phyloP scores from a whole-genome alignment of 2,888 invertebrate species.

The Eupeodes luniger region DNA sequence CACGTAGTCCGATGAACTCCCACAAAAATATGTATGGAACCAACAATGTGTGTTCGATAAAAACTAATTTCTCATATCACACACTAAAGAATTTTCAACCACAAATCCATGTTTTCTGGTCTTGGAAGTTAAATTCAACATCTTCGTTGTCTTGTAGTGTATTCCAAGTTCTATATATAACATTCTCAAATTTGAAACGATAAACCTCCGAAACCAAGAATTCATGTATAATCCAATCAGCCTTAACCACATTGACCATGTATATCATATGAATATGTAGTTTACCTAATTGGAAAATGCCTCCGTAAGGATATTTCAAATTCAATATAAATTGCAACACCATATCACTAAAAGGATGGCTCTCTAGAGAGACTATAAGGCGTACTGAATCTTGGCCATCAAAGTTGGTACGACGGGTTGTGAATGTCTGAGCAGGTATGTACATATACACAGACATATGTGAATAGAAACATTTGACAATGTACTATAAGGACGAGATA shows the following conservation, averaged over 20 bases:
- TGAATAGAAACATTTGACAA: constrained; percentile 35
- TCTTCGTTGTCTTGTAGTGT: not conserved
- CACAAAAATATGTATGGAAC: too few species aligned
- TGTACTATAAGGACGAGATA: constrained; percentile 33
- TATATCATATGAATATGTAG: constrained; percentile 48
- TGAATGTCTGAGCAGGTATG: constrained; percentile 52
- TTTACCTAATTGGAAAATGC: constrained; percentile 67
- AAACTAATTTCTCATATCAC: too few species aligned
- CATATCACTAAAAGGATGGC: not conserved
- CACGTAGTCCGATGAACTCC: too few species aligned
- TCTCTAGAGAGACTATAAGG: constrained; percentile 48
- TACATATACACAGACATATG: not conserved
- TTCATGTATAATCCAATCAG: constrained; percentile 70
- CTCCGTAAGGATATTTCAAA: constrained; percentile 66
- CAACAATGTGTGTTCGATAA: too few species aligned
- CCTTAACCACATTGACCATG: constrained; percentile 70
- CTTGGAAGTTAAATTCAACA: not conserved
- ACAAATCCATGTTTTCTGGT: constrained; percentile 13
- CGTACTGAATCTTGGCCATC: constrained; percentile 43
- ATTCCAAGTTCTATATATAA: not conserved
- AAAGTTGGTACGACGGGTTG: constrained; percentile 25
- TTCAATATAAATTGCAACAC: constrained; percentile 68
- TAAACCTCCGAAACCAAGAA: constrained; percentile 38
- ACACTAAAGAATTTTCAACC: not conserved
- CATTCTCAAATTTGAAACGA: not conserved